Evolutionary conservation across 2,888 invertebrate genomes (phyloP).

Genomic region (Eupithecia insigniata): DNA sequence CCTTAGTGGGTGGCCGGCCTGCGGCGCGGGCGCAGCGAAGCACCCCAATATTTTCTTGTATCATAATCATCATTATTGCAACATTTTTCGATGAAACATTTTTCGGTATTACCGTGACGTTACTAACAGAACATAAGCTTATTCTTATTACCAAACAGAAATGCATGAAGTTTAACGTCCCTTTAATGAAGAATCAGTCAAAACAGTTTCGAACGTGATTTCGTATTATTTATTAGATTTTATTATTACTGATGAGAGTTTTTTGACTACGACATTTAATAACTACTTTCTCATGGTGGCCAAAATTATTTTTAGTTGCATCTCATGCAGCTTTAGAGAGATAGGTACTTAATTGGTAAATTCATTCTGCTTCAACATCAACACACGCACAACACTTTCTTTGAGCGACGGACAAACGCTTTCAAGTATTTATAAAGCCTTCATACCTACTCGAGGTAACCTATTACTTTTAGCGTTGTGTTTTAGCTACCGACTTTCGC

Average conservation of each 20-base stretch:
- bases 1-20: conserved; percentile 71
- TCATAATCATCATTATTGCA: conserved; percentile 64
- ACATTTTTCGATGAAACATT: conserved; percentile 55
- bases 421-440: conserved; percentile 55
- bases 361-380: conserved; percentile 61
- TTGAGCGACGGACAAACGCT: conserved; percentile 60
- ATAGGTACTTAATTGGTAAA: conserved; percentile 61
- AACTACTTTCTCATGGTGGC: background rate
- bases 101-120: conserved; percentile 57
- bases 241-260: background rate
- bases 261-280: background rate
- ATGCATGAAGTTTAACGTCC: conserved; percentile 14
- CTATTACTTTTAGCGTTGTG: conserved; percentile 41
- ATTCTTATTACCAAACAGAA: conserved; percentile 39
- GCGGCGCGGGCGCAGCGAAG: conserved; percentile 51
- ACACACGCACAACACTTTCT: conserved; percentile 50
- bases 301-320: background rate
- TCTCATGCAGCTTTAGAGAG: background rate
- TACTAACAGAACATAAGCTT: conserved; percentile 43
- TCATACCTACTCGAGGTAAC: conserved; percentile 43
- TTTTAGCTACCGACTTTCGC: conserved; percentile 26
- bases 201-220: background rate
- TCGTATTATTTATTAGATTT: background rate
- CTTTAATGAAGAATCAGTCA: background rate
- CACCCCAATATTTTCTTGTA: conserved; percentile 55